Evolutionary conservation across 2,113 vertebrate genomes (phyloP).

Genomic region (Actenoides lindsayi): DNA sequence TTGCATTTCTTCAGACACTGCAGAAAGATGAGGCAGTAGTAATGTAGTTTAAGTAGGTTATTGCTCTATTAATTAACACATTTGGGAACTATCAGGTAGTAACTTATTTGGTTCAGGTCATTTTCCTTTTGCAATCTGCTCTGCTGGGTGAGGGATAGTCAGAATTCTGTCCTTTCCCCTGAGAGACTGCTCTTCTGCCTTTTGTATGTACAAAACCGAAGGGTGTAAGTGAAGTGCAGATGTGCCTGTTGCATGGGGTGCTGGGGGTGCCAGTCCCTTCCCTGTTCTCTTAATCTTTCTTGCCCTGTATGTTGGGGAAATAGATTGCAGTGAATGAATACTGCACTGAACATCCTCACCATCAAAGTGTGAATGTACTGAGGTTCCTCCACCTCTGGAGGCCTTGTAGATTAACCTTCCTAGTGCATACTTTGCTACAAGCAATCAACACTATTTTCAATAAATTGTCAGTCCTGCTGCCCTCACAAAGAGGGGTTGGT

Average conservation of each 20-base stretch:
- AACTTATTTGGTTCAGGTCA: constrained; percentile 48
- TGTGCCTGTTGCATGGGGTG: background rate
- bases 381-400: background rate
- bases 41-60: constrained; percentile 52
- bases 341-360: too few relatives aligned
- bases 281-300: background rate
- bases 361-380: background rate
- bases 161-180: background rate
- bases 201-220: background rate
- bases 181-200: background rate
- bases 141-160: background rate
- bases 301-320: background rate
- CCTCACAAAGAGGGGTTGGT: too few relatives aligned
- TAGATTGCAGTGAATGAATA: background rate
- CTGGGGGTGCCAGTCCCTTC: background rate
- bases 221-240: background rate
- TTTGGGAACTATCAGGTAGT: constrained; percentile 21
- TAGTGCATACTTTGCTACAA: rapidly evolving
- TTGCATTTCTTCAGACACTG: background rate
- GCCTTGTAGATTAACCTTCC: background rate
- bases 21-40: background rate
- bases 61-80: constrained; percentile 35
- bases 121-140: background rate
- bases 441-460: background rate
- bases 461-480: background rate